These are phyloP conservation scores for Piscicola geometra DNA, from an alignment of 2,888 invertebrate genomes.

Conservation along the genomic window DNA sequence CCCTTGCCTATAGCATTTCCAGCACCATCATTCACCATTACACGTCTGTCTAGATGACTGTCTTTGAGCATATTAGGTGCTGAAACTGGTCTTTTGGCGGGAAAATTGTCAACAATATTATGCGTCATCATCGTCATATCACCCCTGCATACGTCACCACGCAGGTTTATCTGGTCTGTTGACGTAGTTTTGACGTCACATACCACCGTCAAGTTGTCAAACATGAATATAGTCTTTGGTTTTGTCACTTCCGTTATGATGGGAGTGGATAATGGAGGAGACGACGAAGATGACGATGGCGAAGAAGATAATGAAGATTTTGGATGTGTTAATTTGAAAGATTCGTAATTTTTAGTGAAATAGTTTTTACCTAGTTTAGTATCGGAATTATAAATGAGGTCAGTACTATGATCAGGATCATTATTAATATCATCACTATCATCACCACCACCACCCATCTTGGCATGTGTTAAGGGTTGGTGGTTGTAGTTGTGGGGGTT, in stretches of 20 bases:
- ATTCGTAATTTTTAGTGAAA: not conserved
- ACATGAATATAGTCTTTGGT: constrained; percentile 6
- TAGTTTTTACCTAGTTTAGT: not conserved
- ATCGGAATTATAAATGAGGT: too few species aligned
- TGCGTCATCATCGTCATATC: too few species aligned
- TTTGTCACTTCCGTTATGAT: constrained; percentile 14
- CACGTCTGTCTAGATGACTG: not conserved
- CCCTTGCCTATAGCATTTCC: not conserved
- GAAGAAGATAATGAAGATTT: not conserved
- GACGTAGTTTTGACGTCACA: constrained; percentile 25
- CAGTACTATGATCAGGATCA: not conserved
- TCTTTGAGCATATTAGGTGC: not conserved
- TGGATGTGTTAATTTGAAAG: not conserved
- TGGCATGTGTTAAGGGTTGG: too few species aligned
- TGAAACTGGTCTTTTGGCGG: not conserved
- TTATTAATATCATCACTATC: not conserved
- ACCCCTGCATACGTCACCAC: too few species aligned
- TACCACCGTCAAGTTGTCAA: constrained; percentile 1
- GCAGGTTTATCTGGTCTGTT: not conserved
- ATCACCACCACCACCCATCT: not conserved
- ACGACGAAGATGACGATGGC: not conserved
- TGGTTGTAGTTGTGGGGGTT: not conserved
- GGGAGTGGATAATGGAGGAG: not conserved
- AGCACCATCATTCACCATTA: not conserved
- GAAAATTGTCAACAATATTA: not conserved